phyloP scores from a whole-genome alignment of 2,888 invertebrate species.

The Pseudococcus jackbeardsleyi region DNA sequence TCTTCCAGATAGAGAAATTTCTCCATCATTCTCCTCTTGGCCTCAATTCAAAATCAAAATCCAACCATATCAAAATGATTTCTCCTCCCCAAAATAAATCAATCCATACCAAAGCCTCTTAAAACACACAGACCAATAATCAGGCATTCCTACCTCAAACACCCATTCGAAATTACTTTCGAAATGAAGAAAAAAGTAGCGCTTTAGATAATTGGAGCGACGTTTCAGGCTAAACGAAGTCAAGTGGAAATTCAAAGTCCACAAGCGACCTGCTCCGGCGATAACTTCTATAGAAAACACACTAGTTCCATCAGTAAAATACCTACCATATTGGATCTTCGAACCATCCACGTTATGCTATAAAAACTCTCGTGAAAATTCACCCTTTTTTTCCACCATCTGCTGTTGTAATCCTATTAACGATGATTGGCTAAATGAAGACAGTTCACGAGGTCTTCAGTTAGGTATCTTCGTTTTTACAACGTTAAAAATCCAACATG shows the following conservation, averaged over 20 bases:
- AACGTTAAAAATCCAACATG: background rate
- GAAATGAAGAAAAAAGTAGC: background rate
- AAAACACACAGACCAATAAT: background rate
- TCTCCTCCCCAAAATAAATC: background rate
- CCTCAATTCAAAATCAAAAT: no score
- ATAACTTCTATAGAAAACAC: background rate
- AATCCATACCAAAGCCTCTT: background rate
- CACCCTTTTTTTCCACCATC: background rate
- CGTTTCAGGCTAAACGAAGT: constrained; percentile 6
- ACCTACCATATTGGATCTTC: background rate
- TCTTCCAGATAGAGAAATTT: no score
- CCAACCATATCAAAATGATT: no score
- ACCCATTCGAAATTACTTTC: background rate
- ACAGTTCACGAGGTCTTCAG: background rate
- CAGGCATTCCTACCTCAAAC: background rate
- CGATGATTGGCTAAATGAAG: constrained; percentile 7
- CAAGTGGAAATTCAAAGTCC: constrained; percentile 27
- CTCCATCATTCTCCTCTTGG: no score
- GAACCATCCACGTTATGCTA: background rate
- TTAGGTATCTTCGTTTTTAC: background rate
- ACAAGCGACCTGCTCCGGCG: background rate
- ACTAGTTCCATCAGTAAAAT: background rate
- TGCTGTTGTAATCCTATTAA: constrained; percentile 1
- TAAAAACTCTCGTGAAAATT: background rate
- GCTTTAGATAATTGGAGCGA: constrained; percentile 18